Evolutionary conservation across 2,113 vertebrate genomes (phyloP).

Genomic region (Ovis canadensis): DNA sequence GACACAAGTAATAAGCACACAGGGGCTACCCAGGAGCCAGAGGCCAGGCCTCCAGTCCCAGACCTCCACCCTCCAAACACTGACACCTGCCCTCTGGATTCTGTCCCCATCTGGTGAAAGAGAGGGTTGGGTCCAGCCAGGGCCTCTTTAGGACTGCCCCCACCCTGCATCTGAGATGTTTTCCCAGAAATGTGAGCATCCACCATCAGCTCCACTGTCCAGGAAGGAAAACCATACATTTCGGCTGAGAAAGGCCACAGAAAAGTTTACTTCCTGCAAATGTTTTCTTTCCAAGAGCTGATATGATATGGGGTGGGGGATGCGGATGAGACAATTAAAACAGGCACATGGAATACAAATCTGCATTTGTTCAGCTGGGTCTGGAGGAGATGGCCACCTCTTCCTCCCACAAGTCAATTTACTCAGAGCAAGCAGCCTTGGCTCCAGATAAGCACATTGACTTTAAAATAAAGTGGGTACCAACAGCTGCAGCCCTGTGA

Average conservation of each 20-base stretch:
- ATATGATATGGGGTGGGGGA: not conserved
- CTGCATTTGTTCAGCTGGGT: constrained; percentile 80
- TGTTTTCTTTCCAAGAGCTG: constrained; percentile 46
- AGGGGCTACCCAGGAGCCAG: not conserved
- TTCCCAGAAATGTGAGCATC: not conserved
- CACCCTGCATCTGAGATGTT: not conserved
- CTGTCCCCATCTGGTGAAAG: not conserved
- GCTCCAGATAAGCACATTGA: constrained; percentile 88
- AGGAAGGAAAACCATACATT: not conserved
- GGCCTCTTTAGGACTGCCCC: not conserved
- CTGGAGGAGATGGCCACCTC: constrained; percentile 73
- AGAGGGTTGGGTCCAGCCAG: not conserved
- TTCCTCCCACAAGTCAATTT: constrained; percentile 82
- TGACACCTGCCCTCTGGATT: not conserved
- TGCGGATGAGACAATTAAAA: constrained; percentile 69
- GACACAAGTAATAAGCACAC: not conserved
- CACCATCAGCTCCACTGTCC: not conserved
- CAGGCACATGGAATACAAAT: constrained; percentile 74
- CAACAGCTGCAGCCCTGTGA: constrained; percentile 83
- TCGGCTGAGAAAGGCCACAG: not conserved
- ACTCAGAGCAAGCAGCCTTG: constrained; percentile 74
- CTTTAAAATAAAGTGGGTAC: constrained; percentile 79
- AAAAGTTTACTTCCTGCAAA: constrained; percentile 64
- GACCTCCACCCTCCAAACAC: not conserved
- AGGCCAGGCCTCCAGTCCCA: not conserved